phyloP scores from a whole-genome alignment of 2,113 vertebrate species.

The Alectura lathami region DNA sequence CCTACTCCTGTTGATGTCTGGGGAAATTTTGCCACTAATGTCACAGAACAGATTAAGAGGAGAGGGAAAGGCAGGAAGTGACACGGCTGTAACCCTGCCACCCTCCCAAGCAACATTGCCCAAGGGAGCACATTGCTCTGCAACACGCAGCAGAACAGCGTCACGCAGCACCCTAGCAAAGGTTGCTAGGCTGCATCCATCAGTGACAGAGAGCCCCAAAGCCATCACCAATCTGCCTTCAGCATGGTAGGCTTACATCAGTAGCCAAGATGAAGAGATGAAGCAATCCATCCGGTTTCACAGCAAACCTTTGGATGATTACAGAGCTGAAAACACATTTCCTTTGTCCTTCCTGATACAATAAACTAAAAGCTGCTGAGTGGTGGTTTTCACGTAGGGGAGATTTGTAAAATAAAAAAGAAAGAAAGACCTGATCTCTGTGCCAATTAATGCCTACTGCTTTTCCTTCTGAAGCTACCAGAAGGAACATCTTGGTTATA shows the following conservation, averaged over 20 bases:
- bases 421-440: not conserved
- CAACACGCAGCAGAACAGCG: rapidly evolving
- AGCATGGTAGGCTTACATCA: not conserved
- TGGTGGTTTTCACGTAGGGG: not conserved
- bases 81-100: not conserved
- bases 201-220: not conserved
- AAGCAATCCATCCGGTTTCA: not conserved
- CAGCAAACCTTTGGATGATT: not conserved
- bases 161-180: not conserved
- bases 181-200: not conserved
- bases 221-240: not conserved
- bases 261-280: not conserved
- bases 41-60: not conserved
- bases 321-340: not conserved
- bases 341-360: not conserved
- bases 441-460: not conserved
- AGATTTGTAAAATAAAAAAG: rapidly evolving
- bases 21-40: not conserved
- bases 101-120: not conserved
- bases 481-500: not conserved
- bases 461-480: not conserved
- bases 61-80: not conserved
- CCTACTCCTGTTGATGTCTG: not conserved
- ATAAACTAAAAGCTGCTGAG: not conserved
- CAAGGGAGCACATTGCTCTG: not conserved